Percentiles rank a stretch among this genome's conserved stretches.
These are phyloP conservation scores for Xiphydria camelus DNA, from an alignment of 2,888 invertebrate genomes.

Conservation along the genomic window DNA sequence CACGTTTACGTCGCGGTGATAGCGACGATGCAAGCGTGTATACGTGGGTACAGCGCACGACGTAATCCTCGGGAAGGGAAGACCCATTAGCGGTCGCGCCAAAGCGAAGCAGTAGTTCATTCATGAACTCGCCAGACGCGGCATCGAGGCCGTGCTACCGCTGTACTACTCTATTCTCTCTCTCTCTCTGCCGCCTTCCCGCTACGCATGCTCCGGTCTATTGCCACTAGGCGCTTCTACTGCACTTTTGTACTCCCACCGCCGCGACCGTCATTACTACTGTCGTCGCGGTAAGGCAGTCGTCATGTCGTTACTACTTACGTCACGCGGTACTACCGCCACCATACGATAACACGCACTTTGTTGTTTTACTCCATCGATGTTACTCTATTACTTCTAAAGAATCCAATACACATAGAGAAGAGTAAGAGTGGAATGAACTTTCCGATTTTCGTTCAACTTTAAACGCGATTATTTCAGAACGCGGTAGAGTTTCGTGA, in stretches of 20 bases:
- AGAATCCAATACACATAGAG: too few relatives aligned
- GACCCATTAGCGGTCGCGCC: slow-evolving; percentile 46
- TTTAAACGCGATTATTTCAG: too few relatives aligned
- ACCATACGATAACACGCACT: slow-evolving; percentile 3
- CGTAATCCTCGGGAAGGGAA: slow-evolving; percentile 39
- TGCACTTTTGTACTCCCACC: slow-evolving; percentile 8
- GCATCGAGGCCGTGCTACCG: slow-evolving; percentile 25
- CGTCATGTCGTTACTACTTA: too few relatives aligned
- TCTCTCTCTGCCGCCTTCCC: not conserved
- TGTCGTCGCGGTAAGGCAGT: too few relatives aligned
- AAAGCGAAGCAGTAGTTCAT: slow-evolving; percentile 45
- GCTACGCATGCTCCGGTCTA: slow-evolving; percentile 19
- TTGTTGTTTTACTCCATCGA: too few relatives aligned
- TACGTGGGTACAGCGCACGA: too few relatives aligned
- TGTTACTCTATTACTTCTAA: too few relatives aligned
- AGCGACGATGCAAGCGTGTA: too few relatives aligned
- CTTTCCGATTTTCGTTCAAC: too few relatives aligned
- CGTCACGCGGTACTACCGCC: slow-evolving; percentile 13
- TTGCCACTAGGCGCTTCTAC: slow-evolving; percentile 14
- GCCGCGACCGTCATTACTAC: slow-evolving; percentile 5
- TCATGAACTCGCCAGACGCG: slow-evolving; percentile 45
- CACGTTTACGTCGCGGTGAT: too few relatives aligned
- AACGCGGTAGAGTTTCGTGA: too few relatives aligned
- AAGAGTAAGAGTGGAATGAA: too few relatives aligned
- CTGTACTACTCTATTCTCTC: slow-evolving; percentile 14